Conservation (phyloP, 2,888 invertebrate species). For the Ctena decussata region DNA sequence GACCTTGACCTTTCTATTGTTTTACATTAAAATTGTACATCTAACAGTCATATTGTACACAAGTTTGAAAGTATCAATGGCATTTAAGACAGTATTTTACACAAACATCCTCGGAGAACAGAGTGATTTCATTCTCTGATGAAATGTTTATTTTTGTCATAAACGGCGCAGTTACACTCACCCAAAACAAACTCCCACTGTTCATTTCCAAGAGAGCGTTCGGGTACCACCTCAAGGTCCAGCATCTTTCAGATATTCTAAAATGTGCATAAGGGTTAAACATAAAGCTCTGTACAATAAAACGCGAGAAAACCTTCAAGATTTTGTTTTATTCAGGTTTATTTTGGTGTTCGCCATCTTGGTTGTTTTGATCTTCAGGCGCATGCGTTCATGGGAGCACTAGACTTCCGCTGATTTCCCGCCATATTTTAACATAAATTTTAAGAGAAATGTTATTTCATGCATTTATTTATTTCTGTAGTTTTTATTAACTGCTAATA, state of each 20-base stretch:
- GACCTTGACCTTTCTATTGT: slow-evolving; percentile 63
- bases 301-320: background rate
- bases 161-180: slow-evolving; percentile 88
- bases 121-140: too few relatives aligned
- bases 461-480: too few relatives aligned
- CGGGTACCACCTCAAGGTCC: slow-evolving; percentile 98
- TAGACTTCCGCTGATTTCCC: slow-evolving; percentile 59
- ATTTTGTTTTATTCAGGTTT: background rate
- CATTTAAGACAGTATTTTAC: too few relatives aligned
- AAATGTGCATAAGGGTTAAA: background rate
- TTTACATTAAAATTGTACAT: background rate
- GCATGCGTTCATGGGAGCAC: slow-evolving; percentile 62
- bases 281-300: background rate
- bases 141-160: background rate
- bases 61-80: too few relatives aligned
- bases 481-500: too few relatives aligned
- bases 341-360: slow-evolving; percentile 73
- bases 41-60: too few relatives aligned
- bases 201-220: slow-evolving; percentile 95
- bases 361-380: slow-evolving; percentile 77
- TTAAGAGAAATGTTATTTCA: too few relatives aligned
- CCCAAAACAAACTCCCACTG: slow-evolving; percentile 99
- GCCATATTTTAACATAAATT: slow-evolving; percentile 23
- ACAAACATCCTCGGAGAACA: too few relatives aligned
- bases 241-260: slow-evolving; percentile 90